Percentiles rank a stretch among this genome's conserved stretches.
These are phyloP conservation scores for Tachypleus tridentatus DNA, from an alignment of 1,140 invertebrate species.

Conservation along the genomic window DNA sequence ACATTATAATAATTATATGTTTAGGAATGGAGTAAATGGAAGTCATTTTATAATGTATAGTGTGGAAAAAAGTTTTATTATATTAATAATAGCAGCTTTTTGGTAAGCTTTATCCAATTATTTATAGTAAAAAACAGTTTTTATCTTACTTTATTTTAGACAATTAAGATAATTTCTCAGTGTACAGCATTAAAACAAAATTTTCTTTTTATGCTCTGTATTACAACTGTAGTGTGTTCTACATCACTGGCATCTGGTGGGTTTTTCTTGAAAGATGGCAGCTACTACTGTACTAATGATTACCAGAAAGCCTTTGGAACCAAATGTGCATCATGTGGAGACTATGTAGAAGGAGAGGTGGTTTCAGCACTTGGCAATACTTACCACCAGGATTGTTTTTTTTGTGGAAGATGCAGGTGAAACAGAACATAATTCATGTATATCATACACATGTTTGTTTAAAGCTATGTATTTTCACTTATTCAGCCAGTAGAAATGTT, in stretches of 20 bases:
- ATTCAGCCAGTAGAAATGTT: no score
- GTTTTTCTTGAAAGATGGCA: constrained; percentile 82
- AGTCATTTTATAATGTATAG: no score
- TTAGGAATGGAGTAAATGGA: no score
- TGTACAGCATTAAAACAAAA: not conserved
- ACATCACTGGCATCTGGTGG: constrained; percentile 78
- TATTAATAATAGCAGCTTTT: no score
- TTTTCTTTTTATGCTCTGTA: not conserved
- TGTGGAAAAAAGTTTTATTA: no score
- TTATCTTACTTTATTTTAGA: no score
- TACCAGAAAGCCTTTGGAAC: constrained; percentile 85
- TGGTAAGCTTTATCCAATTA: no score
- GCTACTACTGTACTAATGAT: constrained; percentile 84
- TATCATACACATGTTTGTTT: no score
- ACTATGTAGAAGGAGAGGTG: constrained; percentile 86
- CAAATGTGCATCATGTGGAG: constrained; percentile 72
- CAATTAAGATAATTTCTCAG: not conserved
- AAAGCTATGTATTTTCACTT: no score
- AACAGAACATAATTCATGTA: no score
- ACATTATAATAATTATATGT: no score
- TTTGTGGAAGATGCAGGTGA: constrained; percentile 72
- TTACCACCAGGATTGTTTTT: constrained; percentile 47
- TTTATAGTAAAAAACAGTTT: no score
- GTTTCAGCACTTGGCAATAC: constrained; percentile 56
- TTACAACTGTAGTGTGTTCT: constrained; percentile 53